Evolutionary conservation across 37 sponge, comb jelly and placozoan genomes (phyloP).

Genomic region (Axinella damicornis): DNA sequence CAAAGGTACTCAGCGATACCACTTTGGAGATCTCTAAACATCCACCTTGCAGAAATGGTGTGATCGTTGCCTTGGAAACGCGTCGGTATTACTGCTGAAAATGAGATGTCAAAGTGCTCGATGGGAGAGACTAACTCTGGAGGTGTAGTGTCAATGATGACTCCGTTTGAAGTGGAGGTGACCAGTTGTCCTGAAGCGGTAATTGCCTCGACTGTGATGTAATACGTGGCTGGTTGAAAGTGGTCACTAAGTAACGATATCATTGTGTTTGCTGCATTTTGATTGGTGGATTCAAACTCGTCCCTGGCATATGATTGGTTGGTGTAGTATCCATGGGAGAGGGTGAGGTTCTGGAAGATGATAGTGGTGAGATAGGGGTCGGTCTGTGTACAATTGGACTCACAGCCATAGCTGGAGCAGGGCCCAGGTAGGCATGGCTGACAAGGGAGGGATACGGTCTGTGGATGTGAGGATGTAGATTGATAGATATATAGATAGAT

Average conservation of each 20-base stretch:
- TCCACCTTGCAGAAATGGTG: constrained; percentile 76
- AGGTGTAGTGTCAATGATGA: constrained; percentile 78
- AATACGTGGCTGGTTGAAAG: constrained; percentile 72
- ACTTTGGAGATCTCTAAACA: constrained; percentile 74
- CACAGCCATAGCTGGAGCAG: constrained; percentile 65
- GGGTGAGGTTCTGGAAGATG: constrained; percentile 63
- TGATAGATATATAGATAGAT: no score
- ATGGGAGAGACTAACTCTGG: constrained; percentile 45
- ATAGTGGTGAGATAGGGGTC: constrained; percentile 65
- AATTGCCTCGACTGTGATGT: constrained; percentile 72
- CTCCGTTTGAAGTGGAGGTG: constrained; percentile 64
- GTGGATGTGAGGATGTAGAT: background rate
- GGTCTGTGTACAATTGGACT: constrained; percentile 33
- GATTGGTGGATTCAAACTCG: constrained; percentile 14
- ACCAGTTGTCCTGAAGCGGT: constrained; percentile 73
- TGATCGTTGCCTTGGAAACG: constrained; percentile 76
- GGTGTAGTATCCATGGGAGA: constrained; percentile 40
- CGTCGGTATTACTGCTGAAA: constrained; percentile 39
- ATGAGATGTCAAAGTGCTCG: constrained; percentile 76
- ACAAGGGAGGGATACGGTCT: constrained; percentile 69
- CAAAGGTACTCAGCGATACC: constrained; percentile 78
- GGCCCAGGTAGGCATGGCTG: constrained; percentile 60
- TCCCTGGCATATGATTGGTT: constrained; percentile 28
- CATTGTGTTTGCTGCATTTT: background rate
- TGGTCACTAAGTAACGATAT: constrained; percentile 11